Conservation (phyloP, 2,113 vertebrate species). For the Zapus hudsonius region DNA sequence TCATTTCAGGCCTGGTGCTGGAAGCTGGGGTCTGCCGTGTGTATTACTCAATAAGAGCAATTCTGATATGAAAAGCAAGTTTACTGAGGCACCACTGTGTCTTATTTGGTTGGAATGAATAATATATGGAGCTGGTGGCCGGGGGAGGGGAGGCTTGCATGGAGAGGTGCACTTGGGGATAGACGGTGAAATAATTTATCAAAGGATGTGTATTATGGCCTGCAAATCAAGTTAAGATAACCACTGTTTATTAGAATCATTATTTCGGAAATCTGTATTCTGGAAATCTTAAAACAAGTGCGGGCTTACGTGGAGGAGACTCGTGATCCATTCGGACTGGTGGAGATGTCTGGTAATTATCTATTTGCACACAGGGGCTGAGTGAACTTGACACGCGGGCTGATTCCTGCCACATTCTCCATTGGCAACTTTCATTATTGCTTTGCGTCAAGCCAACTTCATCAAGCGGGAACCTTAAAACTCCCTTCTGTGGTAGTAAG, state of each 20-base stretch:
- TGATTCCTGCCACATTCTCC: constrained; percentile 74
- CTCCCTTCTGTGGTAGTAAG: constrained; percentile 23
- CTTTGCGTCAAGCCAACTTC: constrained; percentile 77
- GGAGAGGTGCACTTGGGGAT: constrained; percentile 86
- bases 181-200: constrained; percentile 84
- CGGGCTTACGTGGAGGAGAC: neutral
- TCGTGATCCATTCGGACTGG: neutral
- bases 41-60: constrained; percentile 98
- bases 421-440: constrained; percentile 73
- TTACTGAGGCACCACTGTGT: constrained; percentile 94
- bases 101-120: constrained; percentile 99
- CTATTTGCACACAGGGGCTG: constrained; percentile 61
- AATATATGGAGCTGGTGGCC: constrained; percentile 92
- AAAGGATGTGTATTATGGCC: constrained; percentile 84
- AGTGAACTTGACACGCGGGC: constrained; percentile 76
- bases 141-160: constrained; percentile 79
- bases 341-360: constrained; percentile 62
- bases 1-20: constrained; percentile 97
- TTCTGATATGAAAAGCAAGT: constrained; percentile 98
- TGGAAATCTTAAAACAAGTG: constrained; percentile 76
- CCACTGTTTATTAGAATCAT: constrained; percentile 74
- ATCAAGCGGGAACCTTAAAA: constrained; percentile 76
- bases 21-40: constrained; percentile 92
- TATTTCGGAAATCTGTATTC: constrained; percentile 78
- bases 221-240: constrained; percentile 82